Base-by-base conservation (phyloP, 2,797 vertebrate species). In the Esox masquinongy region DNA sequence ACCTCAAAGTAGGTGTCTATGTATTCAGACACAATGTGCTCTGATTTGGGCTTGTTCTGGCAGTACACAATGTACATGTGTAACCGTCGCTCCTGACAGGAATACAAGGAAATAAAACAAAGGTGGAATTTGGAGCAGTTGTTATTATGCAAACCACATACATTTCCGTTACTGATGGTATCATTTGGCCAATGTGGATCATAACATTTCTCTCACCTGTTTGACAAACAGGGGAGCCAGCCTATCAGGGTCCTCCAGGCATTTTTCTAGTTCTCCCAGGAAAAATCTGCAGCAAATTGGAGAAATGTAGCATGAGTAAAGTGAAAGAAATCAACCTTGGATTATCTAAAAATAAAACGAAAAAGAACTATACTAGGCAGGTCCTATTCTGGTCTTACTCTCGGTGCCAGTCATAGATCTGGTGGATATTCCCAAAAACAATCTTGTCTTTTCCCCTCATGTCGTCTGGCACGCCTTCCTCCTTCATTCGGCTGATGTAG, bases 51-150 rank as follows among this genome's bases (percentile, higher is more conserved):
- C 90, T 99, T 99, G 92, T 99, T 99, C 88, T 99, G 98, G 92
- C 98, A 99, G 92, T 99, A 99, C 85, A 98, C 97, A 70, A 99
- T 98, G 91, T 99, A 99, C 97, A 99, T 99, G 94, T 99, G 97
- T 86, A 99, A 91, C 87, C 98, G 94, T 87, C 97, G 95, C 88
- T 99, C 98, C 98, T 99, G 82, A 19, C 82, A 11, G 7, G 17
- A 77, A 73, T 1, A 70, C 77, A 79, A 69, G 2, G 64, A 74
- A 51, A 68, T 50, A 63, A 0, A 74, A 68, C 66, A 68, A 12
- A 11, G 14, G 69, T 1, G 47, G 17, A 50, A 26, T 15, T 22
- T 22, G 24, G 14, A 50, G 22, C 9, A 70, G 19, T 51, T 50
- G 36, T 39, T n/a, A 70, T 15, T 11, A 39, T 3, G 8, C 7